Conservation (phyloP, 2,797 vertebrate genomes). For the Phoxinus dragarum region DNA sequence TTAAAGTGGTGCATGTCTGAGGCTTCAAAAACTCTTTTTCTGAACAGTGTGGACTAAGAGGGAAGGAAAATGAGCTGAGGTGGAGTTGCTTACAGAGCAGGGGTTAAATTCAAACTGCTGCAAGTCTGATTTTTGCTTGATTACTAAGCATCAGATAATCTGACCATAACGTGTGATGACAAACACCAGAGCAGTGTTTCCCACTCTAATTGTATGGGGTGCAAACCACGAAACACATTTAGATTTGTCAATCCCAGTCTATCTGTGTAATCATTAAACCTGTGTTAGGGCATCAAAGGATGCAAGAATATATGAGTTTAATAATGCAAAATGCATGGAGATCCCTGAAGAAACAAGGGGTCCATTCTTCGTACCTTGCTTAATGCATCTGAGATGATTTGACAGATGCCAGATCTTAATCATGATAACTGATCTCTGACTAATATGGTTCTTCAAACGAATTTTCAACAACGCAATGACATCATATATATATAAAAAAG, state of each 20-base stretch:
- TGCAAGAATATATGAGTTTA: not conserved
- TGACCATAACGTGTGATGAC: slow-evolving; percentile 5
- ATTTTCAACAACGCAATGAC: no score
- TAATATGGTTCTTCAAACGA: not conserved
- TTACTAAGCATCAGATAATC: slow-evolving; percentile 20
- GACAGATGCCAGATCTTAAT: not conserved
- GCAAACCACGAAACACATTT: not conserved
- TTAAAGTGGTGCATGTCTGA: slow-evolving; percentile 22
- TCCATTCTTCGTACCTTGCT: not conserved
- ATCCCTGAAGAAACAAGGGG: not conserved
- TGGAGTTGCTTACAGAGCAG: slow-evolving; percentile 24
- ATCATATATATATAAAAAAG: no score
- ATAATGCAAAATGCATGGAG: not conserved
- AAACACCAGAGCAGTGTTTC: slow-evolving; percentile 16
- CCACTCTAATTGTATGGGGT: slow-evolving; percentile 1
- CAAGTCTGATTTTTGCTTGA: slow-evolving; percentile 15
- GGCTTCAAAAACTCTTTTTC: slow-evolving; percentile 28
- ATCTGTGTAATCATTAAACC: slow-evolving; percentile 27
- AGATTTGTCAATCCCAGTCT: not conserved
- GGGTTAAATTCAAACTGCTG: slow-evolving; percentile 38
- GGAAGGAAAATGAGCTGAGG: slow-evolving; percentile 28
- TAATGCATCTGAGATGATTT: not conserved
- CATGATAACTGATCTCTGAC: not conserved
- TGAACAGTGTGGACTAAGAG: not conserved
- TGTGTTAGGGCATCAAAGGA: not conserved